Evolutionary conservation across 2,797 vertebrate genomes (phyloP).

Genomic region (Anabas testudineus): DNA sequence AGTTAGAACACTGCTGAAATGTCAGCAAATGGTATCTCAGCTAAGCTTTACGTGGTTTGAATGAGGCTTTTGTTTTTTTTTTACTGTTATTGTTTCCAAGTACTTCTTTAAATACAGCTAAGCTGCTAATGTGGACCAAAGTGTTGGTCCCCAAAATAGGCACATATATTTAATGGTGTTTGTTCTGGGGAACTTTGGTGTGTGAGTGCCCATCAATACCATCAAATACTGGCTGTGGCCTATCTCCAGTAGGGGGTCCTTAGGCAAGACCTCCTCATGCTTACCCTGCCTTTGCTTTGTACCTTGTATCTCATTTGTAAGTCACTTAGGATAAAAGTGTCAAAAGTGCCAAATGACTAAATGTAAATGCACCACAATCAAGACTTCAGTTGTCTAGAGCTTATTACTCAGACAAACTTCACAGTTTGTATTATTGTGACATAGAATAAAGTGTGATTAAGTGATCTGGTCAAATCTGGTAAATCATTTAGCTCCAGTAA

Average conservation of each 20-base stretch:
- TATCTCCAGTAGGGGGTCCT: too few species aligned
- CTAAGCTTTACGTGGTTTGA: constrained; percentile 58
- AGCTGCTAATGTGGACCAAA: constrained; percentile 63
- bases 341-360: too few species aligned
- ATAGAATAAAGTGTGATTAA: constrained; percentile 63
- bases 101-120: constrained; percentile 50
- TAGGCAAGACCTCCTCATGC: too few species aligned
- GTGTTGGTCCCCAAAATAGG: constrained; percentile 52
- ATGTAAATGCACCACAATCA: too few species aligned
- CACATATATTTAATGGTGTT: constrained; percentile 67
- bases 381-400: constrained; percentile 21
- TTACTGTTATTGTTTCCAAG: constrained; percentile 78
- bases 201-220: constrained; percentile 21
- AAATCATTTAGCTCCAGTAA: constrained; percentile 52
- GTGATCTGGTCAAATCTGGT: constrained; percentile 63
- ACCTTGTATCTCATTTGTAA: too few species aligned
- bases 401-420: constrained; percentile 36
- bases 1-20: constrained; percentile 63
- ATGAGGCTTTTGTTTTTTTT: constrained; percentile 77
- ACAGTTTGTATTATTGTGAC: constrained; percentile 44
- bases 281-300: too few species aligned
- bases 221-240: too few species aligned
- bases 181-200: constrained; percentile 49
- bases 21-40: constrained; percentile 54
- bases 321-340: too few species aligned